Evolutionary conservation across 2,888 invertebrate genomes (phyloP), one percentile per base, ranked within the genome.

Genomic region (Drosophila flavopinicola): DNA sequence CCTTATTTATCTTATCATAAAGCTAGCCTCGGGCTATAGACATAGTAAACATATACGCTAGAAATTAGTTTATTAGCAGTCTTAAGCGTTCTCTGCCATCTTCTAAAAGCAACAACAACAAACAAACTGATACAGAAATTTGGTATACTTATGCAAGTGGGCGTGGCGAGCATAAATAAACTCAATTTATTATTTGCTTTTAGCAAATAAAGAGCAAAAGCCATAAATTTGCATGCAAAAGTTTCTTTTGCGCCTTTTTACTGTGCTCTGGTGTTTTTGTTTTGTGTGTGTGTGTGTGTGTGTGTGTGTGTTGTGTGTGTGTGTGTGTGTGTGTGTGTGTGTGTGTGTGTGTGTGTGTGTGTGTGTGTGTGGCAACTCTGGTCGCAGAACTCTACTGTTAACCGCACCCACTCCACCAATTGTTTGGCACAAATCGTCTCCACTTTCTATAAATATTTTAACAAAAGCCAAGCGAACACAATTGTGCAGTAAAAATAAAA

Each of bases 161-260:
- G 58, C 60, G 65, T 60, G 53, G 49, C 63, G 24, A 29, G 52
- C 53, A 73, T 61, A 69, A 64, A 78, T 47, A 67, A 67, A 71
- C 52, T 38, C 42, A 53, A 66, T 67, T 56, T 77, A 75, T 69
- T 69, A 58, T 75, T 56, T 56, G 60, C 65, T 66, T 59, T 73
- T 69, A 45, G 51, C 75, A 78, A 70, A 53, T 51, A 65, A 47
- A 59, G 35, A 61, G 54, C 47, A 53, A 70, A 73, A 73, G 54
- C 64, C 85, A 75, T 78, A 85, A 85, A 85, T 69, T 78, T 75
- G 72, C 78, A 71, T 67, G 59, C 38, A 65, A 72, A 75, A 52
- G 39, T 47, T 33, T 24, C n/a, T 11, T 52, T 51, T 51, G 30
- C 29, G 13, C 60, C 49, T 59, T 42, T 49, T 47, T 48, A n/a